Conservation (phyloP, 1,140 invertebrate genomes). For the Liolophura sinensis region DNA sequence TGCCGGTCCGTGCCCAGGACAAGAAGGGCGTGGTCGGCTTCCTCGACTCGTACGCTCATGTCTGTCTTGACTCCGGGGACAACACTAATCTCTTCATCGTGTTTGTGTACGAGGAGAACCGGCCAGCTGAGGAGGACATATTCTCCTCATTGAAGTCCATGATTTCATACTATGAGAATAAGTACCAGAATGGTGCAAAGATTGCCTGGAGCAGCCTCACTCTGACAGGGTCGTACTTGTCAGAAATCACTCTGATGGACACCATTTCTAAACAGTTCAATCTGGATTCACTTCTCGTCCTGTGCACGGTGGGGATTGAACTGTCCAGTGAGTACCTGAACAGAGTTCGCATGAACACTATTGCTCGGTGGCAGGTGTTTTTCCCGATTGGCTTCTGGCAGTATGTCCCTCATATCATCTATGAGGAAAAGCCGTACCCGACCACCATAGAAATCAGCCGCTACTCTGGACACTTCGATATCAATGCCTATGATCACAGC, state of each 20-base stretch:
- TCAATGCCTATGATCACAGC: constrained; percentile 71
- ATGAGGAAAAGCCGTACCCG: constrained; percentile 54
- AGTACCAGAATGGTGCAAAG: constrained; percentile 71
- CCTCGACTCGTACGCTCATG: constrained; percentile 71
- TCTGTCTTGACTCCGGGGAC: constrained; percentile 75
- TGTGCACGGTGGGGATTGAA: constrained; percentile 61
- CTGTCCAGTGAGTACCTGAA: constrained; percentile 82
- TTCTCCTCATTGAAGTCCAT: constrained; percentile 66
- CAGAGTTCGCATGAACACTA: constrained; percentile 55
- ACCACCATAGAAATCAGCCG: constrained; percentile 74
- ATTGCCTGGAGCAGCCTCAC: constrained; percentile 71
- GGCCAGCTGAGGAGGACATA: constrained; percentile 43
- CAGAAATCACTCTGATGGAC: constrained; percentile 73
- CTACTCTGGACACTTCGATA: constrained; percentile 80
- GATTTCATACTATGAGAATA: constrained; percentile 64
- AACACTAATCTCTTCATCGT: constrained; percentile 75
- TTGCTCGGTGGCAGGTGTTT: constrained; percentile 60
- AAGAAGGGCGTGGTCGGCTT: constrained; percentile 66
- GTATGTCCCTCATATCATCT: constrained; percentile 54
- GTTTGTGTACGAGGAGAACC: constrained; percentile 46
- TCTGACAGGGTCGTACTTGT: constrained; percentile 24
- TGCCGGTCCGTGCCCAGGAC: constrained; percentile 67
- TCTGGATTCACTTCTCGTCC: constrained; percentile 41
- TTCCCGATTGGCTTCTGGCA: constrained; percentile 58
- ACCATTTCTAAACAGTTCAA: constrained; percentile 70